Evolutionary conservation across 2,113 vertebrate species (phyloP), one percentile per base, ranked within the genome.

Genomic region (Oncorhynchus masou): DNA sequence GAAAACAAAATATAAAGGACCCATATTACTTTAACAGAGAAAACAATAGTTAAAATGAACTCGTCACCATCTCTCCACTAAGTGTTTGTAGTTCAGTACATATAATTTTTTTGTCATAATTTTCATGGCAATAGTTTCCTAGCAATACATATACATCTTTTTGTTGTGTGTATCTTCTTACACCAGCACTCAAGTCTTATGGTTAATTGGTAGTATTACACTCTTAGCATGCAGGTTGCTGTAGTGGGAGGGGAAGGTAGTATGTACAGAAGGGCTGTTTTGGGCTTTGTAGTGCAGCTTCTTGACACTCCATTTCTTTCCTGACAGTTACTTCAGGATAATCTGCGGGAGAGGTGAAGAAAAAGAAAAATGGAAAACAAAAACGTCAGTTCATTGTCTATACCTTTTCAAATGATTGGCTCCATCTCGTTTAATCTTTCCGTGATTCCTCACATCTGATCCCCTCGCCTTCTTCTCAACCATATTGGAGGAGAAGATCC

Each of bases 211-310:
- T 94, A 93, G 95, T 87, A 85, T 83, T 94, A 94, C 94, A 87
- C 85, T 92, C 74, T 98, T 96, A 99, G 95, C 98, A 99, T 99
- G 98, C 98, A 97, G 95, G 96, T 96, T 97, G 96, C 95, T 96
- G 96, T 94, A 96, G 89, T 86, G 95, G 94, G 92, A 95, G 95
- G 94, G 95, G 91, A 90, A 96, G 90, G 91, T 96, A 96, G 94
- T 98, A 98, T 98, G 96, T 99, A 99, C 96, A 99, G 91, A 95
- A 94, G 94, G 94, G 94, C 90, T 95, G 95, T 93, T 96, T 96
- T 91, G 96, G 95, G 89, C 92, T 95, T 95, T 92, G 94, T 92
- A 95, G 91, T 91, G 94, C 95, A 91, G 95, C 94, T 92, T 96
- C 94, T 87, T 96, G 95, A 93, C 95, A 97, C 94, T 95, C 95